Evolutionary conservation across 1,140 invertebrate genomes (phyloP).

Genomic region (Spodoptera frugiperda): DNA sequence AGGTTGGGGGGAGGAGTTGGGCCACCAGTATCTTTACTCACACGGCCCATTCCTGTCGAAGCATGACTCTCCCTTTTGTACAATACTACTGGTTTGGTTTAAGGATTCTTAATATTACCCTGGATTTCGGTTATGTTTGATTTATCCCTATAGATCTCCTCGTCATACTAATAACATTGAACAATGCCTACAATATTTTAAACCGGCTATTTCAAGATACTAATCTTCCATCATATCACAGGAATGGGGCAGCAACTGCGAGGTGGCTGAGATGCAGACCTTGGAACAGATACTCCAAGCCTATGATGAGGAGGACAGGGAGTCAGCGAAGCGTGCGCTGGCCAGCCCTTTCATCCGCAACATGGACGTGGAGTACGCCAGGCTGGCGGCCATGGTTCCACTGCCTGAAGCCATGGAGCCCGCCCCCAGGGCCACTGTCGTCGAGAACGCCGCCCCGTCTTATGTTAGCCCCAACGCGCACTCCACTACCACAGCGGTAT

Average conservation of each 20-base stretch:
- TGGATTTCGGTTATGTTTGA: no score
- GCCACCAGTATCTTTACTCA: no score
- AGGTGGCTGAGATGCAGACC: constrained; percentile 92
- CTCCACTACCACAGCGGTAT: constrained; percentile 17
- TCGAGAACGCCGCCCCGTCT: constrained; percentile 90
- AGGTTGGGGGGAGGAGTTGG: no score
- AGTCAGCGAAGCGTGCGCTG: constrained; percentile 91
- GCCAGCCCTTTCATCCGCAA: constrained; percentile 96
- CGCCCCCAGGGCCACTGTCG: constrained; percentile 87
- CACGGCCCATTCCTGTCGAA: no score
- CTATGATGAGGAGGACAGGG: constrained; percentile 96
- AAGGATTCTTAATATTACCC: no score
- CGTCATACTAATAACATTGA: no score
- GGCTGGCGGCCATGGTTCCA: constrained; percentile 92
- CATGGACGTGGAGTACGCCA: constrained; percentile 97
- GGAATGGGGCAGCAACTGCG: constrained; percentile 93
- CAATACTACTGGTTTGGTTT: no score
- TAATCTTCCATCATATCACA: constrained; percentile 64
- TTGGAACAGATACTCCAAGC: constrained; percentile 94
- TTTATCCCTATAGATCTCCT: no score
- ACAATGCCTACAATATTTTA: no score
- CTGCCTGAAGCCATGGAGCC: constrained; percentile 89
- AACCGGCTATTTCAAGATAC: no score
- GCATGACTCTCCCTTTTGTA: no score
- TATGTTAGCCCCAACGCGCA: constrained; percentile 87